Evolutionary conservation across 2,797 vertebrate species (phyloP).

Genomic region (Enteromius anoplus): DNA sequence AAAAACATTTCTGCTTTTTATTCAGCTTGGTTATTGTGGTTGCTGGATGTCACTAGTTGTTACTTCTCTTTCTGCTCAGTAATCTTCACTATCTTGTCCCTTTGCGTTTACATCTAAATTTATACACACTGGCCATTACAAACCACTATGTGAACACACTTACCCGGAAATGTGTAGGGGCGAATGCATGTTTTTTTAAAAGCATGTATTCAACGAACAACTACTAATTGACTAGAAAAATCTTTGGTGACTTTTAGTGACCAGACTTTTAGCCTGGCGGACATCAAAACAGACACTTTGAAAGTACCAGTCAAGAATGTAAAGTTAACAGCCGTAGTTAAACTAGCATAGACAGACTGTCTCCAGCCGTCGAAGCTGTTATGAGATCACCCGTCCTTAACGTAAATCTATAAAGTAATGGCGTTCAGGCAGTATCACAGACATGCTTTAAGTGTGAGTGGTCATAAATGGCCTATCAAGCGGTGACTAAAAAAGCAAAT

Average conservation of each 20-base stretch:
- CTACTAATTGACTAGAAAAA: background rate
- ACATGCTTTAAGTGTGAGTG: slow-evolving; percentile 32
- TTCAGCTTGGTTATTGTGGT: background rate
- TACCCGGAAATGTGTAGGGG: background rate
- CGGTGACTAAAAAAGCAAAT: slow-evolving; percentile 69
- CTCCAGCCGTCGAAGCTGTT: background rate
- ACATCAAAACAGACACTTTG: background rate
- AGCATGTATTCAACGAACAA: background rate
- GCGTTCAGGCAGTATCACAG: slow-evolving; percentile 42
- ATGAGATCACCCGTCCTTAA: slow-evolving; percentile 4
- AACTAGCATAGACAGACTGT: slow-evolving; percentile 33
- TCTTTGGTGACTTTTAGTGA: background rate
- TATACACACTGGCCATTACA: background rate
- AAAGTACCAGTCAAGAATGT: background rate
- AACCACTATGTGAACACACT: background rate
- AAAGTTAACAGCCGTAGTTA: background rate
- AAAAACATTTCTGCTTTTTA: background rate
- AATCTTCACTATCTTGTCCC: background rate
- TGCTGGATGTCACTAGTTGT: background rate
- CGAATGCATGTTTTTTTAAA: background rate
- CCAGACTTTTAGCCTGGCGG: background rate
- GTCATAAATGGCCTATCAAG: slow-evolving; percentile 42
- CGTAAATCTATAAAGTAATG: slow-evolving; percentile 5
- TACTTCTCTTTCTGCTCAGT: background rate
- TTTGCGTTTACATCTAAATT: background rate